These are phyloP conservation scores for Illadopsis cleaveri DNA, from an alignment of 2,113 vertebrate species.

Conservation along the genomic window DNA sequence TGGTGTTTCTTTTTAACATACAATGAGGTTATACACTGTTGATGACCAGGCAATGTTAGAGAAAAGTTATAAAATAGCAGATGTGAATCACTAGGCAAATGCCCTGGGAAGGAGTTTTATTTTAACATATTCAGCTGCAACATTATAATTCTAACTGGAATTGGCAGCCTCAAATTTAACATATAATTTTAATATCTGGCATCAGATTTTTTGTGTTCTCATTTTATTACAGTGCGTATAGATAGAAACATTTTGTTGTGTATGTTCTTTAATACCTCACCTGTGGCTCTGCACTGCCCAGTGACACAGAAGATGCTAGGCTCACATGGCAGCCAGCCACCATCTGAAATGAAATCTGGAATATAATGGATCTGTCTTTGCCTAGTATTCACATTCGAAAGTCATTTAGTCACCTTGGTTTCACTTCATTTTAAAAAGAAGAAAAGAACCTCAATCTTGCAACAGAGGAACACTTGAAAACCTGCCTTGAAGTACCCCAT, in stretches of 20 bases:
- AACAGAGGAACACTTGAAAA: neutral
- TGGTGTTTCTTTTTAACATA: neutral
- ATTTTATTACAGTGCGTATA: neutral
- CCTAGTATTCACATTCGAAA: neutral
- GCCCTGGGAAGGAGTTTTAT: neutral
- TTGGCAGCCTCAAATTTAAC: neutral
- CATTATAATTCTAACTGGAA: neutral
- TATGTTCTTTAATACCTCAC: neutral
- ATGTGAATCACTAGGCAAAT: neutral
- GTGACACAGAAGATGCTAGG: neutral
- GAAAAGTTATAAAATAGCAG: neutral
- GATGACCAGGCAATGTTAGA: neutral
- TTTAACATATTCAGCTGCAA: neutral
- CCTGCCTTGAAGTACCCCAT: fast-evolving
- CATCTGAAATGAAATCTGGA: neutral
- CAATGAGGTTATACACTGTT: neutral
- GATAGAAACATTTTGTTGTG: neutral
- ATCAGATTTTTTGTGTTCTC: neutral
- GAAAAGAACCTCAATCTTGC: neutral
- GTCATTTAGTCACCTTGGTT: neutral
- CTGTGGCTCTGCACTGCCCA: neutral
- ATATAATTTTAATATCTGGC: neutral
- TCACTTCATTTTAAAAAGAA: neutral
- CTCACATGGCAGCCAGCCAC: neutral
- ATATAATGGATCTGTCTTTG: neutral